These are phyloP conservation scores for Orcinus orca DNA, from an alignment of 2,113 vertebrate genomes.

Conservation along the genomic window DNA sequence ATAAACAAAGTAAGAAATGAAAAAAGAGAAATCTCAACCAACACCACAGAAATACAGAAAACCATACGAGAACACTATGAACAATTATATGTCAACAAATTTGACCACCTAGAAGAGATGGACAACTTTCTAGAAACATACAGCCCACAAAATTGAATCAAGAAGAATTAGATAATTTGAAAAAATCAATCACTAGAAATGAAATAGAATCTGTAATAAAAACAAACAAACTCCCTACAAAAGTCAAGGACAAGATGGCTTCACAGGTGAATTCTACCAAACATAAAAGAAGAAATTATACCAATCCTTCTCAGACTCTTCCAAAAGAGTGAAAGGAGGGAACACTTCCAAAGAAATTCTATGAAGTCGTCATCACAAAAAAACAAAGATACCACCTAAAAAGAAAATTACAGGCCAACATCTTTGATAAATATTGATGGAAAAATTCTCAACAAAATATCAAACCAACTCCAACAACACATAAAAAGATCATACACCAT, in stretches of 20 bases:
- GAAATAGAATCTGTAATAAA: background rate
- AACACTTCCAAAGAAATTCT: background rate
- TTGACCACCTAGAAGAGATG: background rate
- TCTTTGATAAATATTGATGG: background rate
- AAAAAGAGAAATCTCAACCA: background rate
- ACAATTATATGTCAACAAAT: fast-evolving
- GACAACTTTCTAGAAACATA: background rate
- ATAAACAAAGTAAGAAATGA: background rate
- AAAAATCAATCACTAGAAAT: background rate
- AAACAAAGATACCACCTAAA: background rate
- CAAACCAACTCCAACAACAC: background rate
- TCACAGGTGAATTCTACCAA: background rate
- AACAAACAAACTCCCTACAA: background rate
- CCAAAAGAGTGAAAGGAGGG: background rate
- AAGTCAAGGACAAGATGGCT: background rate
- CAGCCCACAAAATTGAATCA: background rate
- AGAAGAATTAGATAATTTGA: background rate
- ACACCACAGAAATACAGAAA: background rate
- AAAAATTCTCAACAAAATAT: background rate
- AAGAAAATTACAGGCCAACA: background rate
- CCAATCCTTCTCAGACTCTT: background rate
- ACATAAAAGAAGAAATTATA: background rate
- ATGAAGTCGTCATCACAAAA: background rate
- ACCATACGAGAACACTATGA: background rate
- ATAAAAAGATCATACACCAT: background rate